Evolutionary conservation across 2,797 vertebrate species (phyloP).

Genomic region (Scolopax rusticola): DNA sequence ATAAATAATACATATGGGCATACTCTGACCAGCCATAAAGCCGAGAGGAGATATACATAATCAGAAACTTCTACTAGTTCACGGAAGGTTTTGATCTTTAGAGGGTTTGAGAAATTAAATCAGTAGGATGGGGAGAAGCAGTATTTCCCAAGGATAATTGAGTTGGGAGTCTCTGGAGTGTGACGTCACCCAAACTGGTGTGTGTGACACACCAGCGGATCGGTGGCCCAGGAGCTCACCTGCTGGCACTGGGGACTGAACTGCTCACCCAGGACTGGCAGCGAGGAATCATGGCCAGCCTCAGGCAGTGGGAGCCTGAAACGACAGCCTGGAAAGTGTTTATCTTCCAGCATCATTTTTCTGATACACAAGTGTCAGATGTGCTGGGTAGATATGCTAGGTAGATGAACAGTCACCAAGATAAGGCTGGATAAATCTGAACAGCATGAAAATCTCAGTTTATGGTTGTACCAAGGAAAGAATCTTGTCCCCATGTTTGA

Average conservation of each 20-base stretch:
- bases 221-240: rapidly evolving
- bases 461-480: not conserved
- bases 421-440: not conserved
- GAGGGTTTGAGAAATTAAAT: not conserved
- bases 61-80: not conserved
- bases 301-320: rapidly evolving
- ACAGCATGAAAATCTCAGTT: not conserved
- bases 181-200: not conserved
- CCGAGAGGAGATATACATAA: not conserved
- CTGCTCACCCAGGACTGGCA: rapidly evolving
- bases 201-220: not conserved
- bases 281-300: not conserved
- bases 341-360: not conserved
- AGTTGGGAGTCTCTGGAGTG: not conserved
- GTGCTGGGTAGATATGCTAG: not conserved
- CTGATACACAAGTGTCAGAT: not conserved
- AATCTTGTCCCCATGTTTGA: not conserved
- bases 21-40: not conserved
- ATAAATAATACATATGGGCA: not conserved
- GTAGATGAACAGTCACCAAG: not conserved
- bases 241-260: rapidly evolving
- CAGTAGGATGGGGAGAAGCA: not conserved
- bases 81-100: not conserved
- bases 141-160: not conserved
- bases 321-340: not conserved